These are phyloP conservation scores for Hipparchia semele DNA, from an alignment of 2,888 invertebrate species.

Conservation along the genomic window DNA sequence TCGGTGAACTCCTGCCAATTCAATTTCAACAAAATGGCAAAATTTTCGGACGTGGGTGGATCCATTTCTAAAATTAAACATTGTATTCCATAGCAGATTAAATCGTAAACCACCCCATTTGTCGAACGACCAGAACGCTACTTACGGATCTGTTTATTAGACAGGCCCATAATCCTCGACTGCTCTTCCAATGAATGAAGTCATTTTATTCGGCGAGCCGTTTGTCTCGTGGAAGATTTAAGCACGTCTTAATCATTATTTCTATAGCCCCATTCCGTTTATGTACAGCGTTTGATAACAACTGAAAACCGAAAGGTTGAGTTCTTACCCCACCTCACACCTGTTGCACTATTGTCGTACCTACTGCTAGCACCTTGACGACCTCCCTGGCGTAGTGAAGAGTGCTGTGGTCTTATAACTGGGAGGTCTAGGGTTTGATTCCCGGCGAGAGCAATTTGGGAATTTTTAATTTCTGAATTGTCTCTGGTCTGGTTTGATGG, in stretches of 20 bases:
- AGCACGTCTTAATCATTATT: conserved; percentile 31
- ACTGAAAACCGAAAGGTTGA: too few species aligned
- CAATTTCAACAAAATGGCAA: background rate
- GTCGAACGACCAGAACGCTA: conserved; percentile 18
- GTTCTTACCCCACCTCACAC: too few species aligned
- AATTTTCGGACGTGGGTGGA: background rate
- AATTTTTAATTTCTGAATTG: too few species aligned
- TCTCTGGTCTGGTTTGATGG: too few species aligned
- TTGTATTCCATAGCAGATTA: background rate
- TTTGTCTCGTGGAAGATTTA: conserved; percentile 50
- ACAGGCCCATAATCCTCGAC: conserved; percentile 38
- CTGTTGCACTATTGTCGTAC: too few species aligned
- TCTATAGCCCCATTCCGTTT: background rate
- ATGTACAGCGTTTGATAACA: conserved; percentile 3
- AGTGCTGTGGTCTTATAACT: too few species aligned
- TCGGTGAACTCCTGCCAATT: too few species aligned
- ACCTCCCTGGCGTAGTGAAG: too few species aligned
- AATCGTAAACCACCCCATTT: conserved; percentile 14
- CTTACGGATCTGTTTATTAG: conserved; percentile 38
- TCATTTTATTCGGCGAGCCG: conserved; percentile 63
- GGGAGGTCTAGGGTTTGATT: too few species aligned
- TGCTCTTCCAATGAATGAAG: conserved; percentile 55
- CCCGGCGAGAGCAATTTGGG: too few species aligned
- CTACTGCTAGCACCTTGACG: too few species aligned
- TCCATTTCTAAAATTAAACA: background rate